Evolutionary conservation across 2,888 invertebrate species (phyloP), one percentile per base, ranked within the genome.

Genomic region (Scrobipalpa costella): DNA sequence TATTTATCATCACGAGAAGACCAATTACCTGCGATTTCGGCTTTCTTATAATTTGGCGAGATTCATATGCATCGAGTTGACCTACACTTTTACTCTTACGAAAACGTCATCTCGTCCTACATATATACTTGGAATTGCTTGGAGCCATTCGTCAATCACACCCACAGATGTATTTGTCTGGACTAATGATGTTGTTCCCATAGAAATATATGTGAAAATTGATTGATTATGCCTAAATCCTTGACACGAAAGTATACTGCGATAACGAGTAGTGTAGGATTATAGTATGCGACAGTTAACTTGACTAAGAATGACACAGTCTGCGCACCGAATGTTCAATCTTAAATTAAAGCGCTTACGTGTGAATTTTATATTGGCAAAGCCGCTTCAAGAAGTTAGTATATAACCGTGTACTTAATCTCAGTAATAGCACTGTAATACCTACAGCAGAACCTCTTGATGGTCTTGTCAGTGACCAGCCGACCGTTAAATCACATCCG

Each of bases 401-500:
- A n/a, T n/a, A n/a, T n/a, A 15, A 44, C 44, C 55, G 5, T 55
- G 50, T 33, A 38, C 17, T 52, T 13, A 2, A 36, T 38, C 17
- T 38, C 11, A 61, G 19, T 34, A 21, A 21, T 50, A 11, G 19
- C n/a, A n/a, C n/a, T n/a, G n/a, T n/a, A n/a, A 9, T 13, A 44
- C 34, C 52, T 52, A 52, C 15, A n/a, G 36, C 34, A 21, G 21
- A 57, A 33, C 34, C 38, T 62, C 19, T 36, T 50, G 33, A 61
- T 63, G 65, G 52, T 52, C 7, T 52, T 36, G 55, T 61, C 33
- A 62, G 61, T 62, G 66, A 52, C 44, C 71, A 68, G 62, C 70
- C 63, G 61, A 70, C 68, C 71, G 70, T 70, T 68, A 63, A 72
- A 72, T 66, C 68, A 73, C 71, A 70, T 73, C 72, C 73, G 73